A percentile compares a stretch with the other conserved stretches of the same genome.
Evolutionary conservation across 1,140 invertebrate genomes (phyloP).

Genomic region (Zophobas morio): DNA sequence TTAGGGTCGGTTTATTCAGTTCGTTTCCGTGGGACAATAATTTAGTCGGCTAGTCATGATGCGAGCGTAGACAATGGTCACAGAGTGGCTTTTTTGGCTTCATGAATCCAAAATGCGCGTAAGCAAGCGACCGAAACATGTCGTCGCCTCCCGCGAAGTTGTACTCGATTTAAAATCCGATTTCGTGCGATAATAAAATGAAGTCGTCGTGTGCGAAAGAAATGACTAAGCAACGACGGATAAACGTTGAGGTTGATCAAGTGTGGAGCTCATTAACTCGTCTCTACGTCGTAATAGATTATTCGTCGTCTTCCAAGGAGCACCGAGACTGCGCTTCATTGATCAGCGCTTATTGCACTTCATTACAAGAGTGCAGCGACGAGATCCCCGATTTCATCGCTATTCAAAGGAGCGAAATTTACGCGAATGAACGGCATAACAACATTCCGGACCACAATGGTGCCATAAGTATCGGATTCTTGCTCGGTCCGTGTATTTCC

Average conservation of each 20-base stretch:
- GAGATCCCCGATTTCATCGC: slow-evolving; percentile 49
- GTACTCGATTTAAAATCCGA: neutral
- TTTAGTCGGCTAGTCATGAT: too few relatives aligned
- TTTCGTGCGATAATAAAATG: slow-evolving; percentile 1
- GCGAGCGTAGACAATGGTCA: neutral
- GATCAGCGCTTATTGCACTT: slow-evolving; percentile 47
- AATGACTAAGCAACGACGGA: slow-evolving; percentile 5
- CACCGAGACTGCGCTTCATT: slow-evolving; percentile 36
- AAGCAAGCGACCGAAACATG: neutral
- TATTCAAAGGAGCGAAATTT: slow-evolving; percentile 40
- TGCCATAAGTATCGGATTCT: slow-evolving; percentile 57
- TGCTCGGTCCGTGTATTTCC: slow-evolving; percentile 56
- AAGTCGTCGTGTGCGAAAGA: slow-evolving; percentile 14
- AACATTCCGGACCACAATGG: slow-evolving; percentile 53
- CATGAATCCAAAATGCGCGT: neutral
- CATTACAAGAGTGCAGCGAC: slow-evolving; percentile 44
- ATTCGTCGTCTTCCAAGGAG: slow-evolving; percentile 43
- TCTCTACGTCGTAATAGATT: slow-evolving; percentile 46
- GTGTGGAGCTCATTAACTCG: slow-evolving; percentile 50
- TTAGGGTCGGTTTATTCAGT: neutral
- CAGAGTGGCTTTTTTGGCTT: neutral
- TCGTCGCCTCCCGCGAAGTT: neutral
- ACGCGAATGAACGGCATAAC: slow-evolving; percentile 48
- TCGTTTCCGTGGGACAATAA: neutral
- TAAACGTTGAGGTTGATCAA: slow-evolving; percentile 43